Percentiles rank a stretch among this genome's conserved stretches.
phyloP scores from a whole-genome alignment of 2,113 vertebrate genomes.

The Anas platyrhynchos region DNA sequence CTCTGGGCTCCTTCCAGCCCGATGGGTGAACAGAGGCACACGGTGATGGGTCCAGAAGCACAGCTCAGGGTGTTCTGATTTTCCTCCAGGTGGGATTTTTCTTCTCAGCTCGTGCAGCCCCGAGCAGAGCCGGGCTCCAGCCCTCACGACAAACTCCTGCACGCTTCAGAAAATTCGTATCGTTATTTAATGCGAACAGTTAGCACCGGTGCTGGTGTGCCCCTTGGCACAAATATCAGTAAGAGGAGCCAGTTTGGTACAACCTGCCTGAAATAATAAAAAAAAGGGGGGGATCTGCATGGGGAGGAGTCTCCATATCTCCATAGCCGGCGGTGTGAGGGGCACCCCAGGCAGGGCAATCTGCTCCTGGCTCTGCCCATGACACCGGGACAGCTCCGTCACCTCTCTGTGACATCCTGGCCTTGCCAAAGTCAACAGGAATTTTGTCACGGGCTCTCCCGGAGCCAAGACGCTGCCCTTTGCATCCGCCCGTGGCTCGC shows the following conservation, averaged over 20 bases:
- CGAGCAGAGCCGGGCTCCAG: neutral
- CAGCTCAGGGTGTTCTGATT: neutral
- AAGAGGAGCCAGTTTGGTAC: neutral
- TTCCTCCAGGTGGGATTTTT: neutral
- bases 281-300: neutral
- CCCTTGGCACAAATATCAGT: accelerated
- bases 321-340: neutral
- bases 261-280: accelerated
- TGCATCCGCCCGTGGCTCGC: neutral
- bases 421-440: slow-evolving; percentile 6
- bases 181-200: accelerated
- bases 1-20: neutral
- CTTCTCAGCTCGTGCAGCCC: neutral
- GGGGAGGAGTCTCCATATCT: neutral
- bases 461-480: neutral
- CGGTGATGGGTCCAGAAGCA: neutral
- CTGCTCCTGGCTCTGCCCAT: neutral
- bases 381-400: neutral
- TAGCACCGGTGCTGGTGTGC: accelerated
- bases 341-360: neutral
- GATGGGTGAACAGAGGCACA: neutral
- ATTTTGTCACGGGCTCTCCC: neutral
- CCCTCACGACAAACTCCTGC: accelerated
- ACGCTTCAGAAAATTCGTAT: accelerated
- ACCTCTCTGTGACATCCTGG: neutral